These are phyloP conservation scores for Nilaparvata lugens DNA, from an alignment of 1,140 invertebrate species.

Conservation along the genomic window DNA sequence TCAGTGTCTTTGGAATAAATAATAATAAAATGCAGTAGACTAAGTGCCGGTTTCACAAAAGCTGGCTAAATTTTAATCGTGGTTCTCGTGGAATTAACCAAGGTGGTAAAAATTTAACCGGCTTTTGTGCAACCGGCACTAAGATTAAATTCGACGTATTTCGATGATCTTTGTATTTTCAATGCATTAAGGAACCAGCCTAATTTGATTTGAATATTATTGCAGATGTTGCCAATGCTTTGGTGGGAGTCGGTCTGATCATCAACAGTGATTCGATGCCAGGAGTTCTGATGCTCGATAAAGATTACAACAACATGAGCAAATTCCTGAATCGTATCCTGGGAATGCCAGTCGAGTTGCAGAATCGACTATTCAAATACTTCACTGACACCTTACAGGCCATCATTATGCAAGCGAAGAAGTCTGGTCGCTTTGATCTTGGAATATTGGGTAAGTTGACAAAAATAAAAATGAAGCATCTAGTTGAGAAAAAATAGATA, in stretches of 20 bases:
- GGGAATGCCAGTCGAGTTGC: slow-evolving; percentile 92
- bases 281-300: slow-evolving; percentile 74
- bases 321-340: slow-evolving; percentile 98
- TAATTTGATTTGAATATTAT: slow-evolving; percentile 2
- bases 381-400: slow-evolving; percentile 91
- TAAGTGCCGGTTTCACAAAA: no score
- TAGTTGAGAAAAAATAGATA: no score
- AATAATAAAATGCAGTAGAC: no score
- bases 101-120: no score
- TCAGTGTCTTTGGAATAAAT: no score
- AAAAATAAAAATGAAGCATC: no score
- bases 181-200: no score
- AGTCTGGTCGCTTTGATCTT: slow-evolving; percentile 68
- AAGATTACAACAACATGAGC: slow-evolving; percentile 96
- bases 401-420: slow-evolving; percentile 76
- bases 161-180: no score
- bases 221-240: slow-evolving; percentile 70
- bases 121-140: no score
- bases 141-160: no score
- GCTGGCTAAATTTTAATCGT: no score
- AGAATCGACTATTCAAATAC: slow-evolving; percentile 95
- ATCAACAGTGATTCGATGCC: slow-evolving; percentile 71
- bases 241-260: slow-evolving; percentile 91
- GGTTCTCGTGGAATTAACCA: no score
- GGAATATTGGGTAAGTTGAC: slow-evolving; percentile 69